Percentiles rank a stretch among this genome's conserved stretches.
These are phyloP conservation scores for Pyrocephalus nanus DNA, from an alignment of 2,797 vertebrate genomes.

Conservation along the genomic window DNA sequence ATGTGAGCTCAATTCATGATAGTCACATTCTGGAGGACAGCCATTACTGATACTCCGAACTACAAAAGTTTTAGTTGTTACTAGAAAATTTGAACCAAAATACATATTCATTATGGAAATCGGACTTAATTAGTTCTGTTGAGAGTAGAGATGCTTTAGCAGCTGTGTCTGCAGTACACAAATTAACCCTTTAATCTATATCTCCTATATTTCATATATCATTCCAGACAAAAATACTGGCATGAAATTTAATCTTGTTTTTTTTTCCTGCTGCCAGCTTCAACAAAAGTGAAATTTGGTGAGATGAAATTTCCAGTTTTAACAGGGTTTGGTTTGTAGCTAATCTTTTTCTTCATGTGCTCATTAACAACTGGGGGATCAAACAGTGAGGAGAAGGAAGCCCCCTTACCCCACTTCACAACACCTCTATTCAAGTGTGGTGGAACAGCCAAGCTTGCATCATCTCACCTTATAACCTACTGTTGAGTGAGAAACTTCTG, in stretches of 20 bases:
- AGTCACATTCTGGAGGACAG: not conserved
- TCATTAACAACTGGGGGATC: not conserved
- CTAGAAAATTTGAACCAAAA: not conserved
- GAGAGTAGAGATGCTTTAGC: not conserved
- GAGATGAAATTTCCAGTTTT: not conserved
- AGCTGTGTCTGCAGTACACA: not conserved
- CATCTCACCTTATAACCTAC: not conserved
- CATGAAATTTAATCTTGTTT: not conserved
- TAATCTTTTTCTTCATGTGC: not conserved
- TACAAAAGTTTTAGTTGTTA: not conserved
- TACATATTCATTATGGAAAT: not conserved
- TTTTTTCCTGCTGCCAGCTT: not conserved
- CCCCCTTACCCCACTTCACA: not conserved
- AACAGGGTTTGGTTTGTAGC: not conserved
- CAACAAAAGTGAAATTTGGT: accelerated
- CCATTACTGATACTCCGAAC: not conserved
- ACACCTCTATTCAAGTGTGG: not conserved
- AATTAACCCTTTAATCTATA: not conserved
- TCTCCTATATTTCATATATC: not conserved
- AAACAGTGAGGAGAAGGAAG: not conserved
- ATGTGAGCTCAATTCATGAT: not conserved
- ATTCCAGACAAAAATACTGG: not conserved
- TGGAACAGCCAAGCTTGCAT: not conserved
- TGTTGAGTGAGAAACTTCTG: not conserved
- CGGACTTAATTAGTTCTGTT: not conserved